Percentiles rank a stretch among this genome's conserved stretches.
phyloP scores from a whole-genome alignment of 1,140 invertebrate genomes.

The Hypothenemus hampei region DNA sequence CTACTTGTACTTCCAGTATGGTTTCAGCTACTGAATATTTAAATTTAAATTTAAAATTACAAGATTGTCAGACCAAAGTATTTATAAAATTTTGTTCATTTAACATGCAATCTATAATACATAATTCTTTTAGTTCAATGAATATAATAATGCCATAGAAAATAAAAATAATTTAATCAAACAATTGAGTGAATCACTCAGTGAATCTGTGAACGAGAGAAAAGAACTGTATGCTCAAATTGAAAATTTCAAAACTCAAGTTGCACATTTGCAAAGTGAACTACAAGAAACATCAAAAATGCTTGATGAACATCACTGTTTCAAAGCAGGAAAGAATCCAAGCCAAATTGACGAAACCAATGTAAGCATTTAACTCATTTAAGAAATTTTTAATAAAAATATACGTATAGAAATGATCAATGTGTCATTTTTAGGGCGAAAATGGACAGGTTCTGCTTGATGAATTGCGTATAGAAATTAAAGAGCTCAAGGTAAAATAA shows the following conservation, averaged over 20 bases:
- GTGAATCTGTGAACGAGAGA: slow-evolving; percentile 53
- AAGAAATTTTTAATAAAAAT: too few relatives aligned
- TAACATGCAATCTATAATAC: not conserved
- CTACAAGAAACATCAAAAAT: slow-evolving; percentile 31
- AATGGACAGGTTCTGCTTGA: too few relatives aligned
- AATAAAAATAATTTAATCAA: slow-evolving; percentile 56
- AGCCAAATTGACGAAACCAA: not conserved
- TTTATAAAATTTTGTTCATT: slow-evolving; percentile 3
- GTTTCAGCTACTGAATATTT: slow-evolving; percentile 50
- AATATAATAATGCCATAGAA: slow-evolving; percentile 55
- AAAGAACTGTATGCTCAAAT: slow-evolving; percentile 57
- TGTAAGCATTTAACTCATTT: too few relatives aligned
- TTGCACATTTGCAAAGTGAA: slow-evolving; percentile 53
- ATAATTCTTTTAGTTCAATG: slow-evolving; percentile 51
- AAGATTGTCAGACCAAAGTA: slow-evolving; percentile 46
- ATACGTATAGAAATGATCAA: too few relatives aligned
- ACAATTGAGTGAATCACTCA: slow-evolving; percentile 56
- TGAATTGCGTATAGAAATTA: too few relatives aligned
- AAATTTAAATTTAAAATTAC: slow-evolving; percentile 48
- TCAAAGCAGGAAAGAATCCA: not conserved
- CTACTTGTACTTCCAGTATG: slow-evolving; percentile 43
- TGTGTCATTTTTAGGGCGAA: too few relatives aligned
- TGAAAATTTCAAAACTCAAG: slow-evolving; percentile 55
- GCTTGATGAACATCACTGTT: slow-evolving; percentile 24
- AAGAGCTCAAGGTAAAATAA: too few relatives aligned